Conservation (phyloP, 2,888 invertebrate genomes). For the Xylota sylvarum region DNA sequence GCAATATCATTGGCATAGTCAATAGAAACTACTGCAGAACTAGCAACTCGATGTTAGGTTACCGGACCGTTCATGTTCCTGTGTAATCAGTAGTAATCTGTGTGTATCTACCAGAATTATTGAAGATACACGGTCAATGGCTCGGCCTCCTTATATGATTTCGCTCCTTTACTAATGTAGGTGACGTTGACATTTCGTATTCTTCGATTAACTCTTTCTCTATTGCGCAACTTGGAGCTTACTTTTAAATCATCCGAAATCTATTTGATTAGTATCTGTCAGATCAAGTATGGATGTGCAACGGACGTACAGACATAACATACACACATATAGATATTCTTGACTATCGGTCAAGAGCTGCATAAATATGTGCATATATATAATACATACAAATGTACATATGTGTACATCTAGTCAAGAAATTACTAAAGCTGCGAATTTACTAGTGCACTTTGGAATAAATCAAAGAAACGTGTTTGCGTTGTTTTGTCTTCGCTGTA, state of each 20-base stretch:
- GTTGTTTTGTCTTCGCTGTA: constrained; percentile 9
- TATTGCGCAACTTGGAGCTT: constrained; percentile 5
- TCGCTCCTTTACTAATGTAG: neutral
- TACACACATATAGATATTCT: neutral
- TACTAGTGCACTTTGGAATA: constrained; percentile 17
- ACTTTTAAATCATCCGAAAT: constrained; percentile 47
- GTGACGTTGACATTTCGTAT: neutral
- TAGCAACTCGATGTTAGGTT: constrained; percentile 14
- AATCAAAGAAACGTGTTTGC: constrained; percentile 42
- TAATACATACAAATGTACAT: neutral
- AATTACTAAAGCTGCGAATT: neutral
- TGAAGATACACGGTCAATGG: constrained; percentile 48
- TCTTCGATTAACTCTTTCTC: constrained; percentile 4
- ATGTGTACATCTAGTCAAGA: constrained; percentile 1
- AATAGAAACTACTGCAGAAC: neutral
- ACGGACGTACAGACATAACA: constrained; percentile 23
- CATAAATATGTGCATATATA: constrained; percentile 7
- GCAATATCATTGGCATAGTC: neutral
- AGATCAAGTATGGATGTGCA: constrained; percentile 43
- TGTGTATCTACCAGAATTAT: neutral
- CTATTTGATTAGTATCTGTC: constrained; percentile 62
- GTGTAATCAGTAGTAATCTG: neutral
- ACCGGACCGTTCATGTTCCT: constrained; percentile 10
- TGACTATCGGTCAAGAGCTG: no score
- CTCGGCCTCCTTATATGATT: constrained; percentile 51